Evolutionary conservation across 2,113 vertebrate species (phyloP).

Genomic region (Sylvicapra grimmia): DNA sequence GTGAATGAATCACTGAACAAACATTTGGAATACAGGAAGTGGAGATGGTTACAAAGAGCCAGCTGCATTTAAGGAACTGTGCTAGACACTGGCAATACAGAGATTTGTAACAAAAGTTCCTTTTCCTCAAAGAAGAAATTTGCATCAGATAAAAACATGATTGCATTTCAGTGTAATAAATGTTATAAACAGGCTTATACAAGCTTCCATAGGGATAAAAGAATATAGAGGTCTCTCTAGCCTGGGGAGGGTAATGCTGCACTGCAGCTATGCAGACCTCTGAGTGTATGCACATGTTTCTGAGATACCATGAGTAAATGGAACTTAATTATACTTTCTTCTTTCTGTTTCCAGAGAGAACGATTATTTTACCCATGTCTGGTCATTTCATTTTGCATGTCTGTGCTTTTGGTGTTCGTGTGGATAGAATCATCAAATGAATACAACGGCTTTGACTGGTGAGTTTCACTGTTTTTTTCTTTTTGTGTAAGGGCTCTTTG

Average conservation of each 20-base stretch:
- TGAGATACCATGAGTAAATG: not conserved
- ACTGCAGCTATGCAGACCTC: not conserved
- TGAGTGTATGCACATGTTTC: not conserved
- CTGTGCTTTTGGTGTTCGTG: conserved; percentile 86
- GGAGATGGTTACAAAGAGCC: not conserved
- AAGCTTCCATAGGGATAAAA: not conserved
- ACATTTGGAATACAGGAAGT: not conserved
- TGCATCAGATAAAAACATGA: not conserved
- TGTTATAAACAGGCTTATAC: not conserved
- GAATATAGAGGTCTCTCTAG: not conserved
- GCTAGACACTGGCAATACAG: not conserved
- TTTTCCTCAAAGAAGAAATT: not conserved
- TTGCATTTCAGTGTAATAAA: not conserved
- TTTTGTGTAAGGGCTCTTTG: not conserved
- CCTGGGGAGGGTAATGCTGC: not conserved
- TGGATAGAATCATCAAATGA: conserved; percentile 93
- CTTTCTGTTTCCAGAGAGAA: conserved; percentile 76
- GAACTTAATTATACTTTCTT: not conserved
- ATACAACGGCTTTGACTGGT: conserved; percentile 94
- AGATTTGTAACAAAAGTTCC: not conserved
- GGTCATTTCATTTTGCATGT: conserved; percentile 83
- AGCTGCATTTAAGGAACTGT: not conserved
- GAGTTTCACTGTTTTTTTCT: conserved; percentile 64
- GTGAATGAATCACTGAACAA: not conserved
- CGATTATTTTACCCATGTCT: conserved; percentile 83